Base-by-base conservation (phyloP, 2,888 invertebrate genomes). In the Dendrolimus houi region DNA sequence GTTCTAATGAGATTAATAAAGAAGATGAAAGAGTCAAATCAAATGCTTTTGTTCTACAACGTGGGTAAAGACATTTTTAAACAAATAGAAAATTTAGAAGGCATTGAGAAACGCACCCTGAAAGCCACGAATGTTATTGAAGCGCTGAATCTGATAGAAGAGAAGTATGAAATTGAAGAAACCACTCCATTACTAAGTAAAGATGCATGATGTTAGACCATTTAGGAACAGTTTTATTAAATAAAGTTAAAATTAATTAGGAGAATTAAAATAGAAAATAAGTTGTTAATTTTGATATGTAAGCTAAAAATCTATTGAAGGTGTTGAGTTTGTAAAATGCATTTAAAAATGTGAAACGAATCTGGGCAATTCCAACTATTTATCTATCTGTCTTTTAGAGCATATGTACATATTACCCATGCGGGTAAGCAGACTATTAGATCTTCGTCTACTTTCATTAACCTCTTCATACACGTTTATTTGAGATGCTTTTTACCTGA, bases 1-100 rank as follows among this genome's bases (percentile, higher is more conserved):
- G 92, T 92, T 56, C 78, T 95, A 3, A 91, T 92, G 61, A 88
- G 91, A 0, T 71, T 95, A 9, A 78, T 92, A 7, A 86, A 87
- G 60, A 92, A 92, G 58, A 90, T 94, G 61, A 82, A 91, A 53
- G 81, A 77, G 29, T 77, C 81, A n/a, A 75, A 80, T 7, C 91
- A 92, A 59, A 80, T 83, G 65, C 72, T 95, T 53, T 73, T 93
- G 53, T 76, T 94, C 41, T 86, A 77, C 77, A 78, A 81, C 69
- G 88, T 83, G 57, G 64, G 75, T 2, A 62, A 64, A 1, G 74
- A 72, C 56, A 64, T 77, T 55, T 56, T 72, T 59, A 58, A 59
- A 8, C 64, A 63, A 58, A 71, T 83, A 65, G 70, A 68, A 58
- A 47, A 55, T 41, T 61, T 79, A 55, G 63, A 56, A 13, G 75